A percentile compares a stretch with the other conserved stretches of the same genome.
Evolutionary conservation across 2,888 invertebrate species (phyloP).

Genomic region (Baccha elongata): DNA sequence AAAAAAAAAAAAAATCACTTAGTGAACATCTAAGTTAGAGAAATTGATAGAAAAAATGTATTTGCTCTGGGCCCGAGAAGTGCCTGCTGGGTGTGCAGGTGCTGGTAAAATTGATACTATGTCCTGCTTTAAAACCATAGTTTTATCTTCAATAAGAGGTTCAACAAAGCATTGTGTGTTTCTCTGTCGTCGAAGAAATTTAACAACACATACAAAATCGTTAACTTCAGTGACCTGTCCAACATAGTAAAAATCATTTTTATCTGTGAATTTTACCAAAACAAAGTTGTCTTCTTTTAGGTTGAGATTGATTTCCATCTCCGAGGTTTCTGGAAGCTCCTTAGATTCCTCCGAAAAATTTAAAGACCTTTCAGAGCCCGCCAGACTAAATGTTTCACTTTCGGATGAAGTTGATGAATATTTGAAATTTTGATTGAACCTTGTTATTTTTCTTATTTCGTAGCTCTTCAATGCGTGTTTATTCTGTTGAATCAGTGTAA

Average conservation of each 20-base stretch:
- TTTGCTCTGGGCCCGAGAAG: background rate
- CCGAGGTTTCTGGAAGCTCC: background rate
- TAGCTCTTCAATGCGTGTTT: background rate
- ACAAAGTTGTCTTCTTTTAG: background rate
- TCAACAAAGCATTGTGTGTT: constrained; percentile 7
- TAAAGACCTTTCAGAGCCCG: background rate
- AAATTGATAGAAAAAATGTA: background rate
- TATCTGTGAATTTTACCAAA: background rate
- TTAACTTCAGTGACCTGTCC: background rate
- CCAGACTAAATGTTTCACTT: background rate
- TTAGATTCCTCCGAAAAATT: background rate
- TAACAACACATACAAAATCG: background rate
- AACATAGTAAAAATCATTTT: constrained; percentile 3
- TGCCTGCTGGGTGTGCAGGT: too few species aligned
- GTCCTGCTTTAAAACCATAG: background rate
- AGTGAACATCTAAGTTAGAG: background rate
- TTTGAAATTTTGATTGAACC: background rate
- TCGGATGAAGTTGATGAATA: background rate
- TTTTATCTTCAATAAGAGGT: constrained; percentile 2
- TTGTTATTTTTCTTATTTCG: background rate
- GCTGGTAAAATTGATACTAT: too few species aligned
- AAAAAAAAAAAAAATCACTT: background rate
- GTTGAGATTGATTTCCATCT: background rate
- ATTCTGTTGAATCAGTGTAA: background rate
- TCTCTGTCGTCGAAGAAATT: background rate